phyloP scores from a whole-genome alignment of 2,113 vertebrate species.

The Anseranas semipalmata region DNA sequence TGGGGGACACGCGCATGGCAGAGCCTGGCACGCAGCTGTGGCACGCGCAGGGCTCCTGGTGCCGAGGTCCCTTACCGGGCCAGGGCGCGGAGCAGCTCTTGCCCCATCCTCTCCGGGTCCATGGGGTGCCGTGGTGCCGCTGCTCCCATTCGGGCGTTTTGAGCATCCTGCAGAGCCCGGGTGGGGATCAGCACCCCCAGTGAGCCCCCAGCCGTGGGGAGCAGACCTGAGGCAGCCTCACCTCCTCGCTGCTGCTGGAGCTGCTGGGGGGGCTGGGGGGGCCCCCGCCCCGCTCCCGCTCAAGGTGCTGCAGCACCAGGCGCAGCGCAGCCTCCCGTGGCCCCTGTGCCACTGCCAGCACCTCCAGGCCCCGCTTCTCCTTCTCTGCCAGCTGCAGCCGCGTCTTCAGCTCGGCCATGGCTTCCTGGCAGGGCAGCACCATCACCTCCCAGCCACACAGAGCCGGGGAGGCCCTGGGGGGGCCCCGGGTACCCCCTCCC shows the following conservation, averaged over 20 bases:
- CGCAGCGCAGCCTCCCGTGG: conserved; percentile 75
- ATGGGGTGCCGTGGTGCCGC: rapidly evolving
- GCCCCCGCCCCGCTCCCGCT: conserved; percentile 63
- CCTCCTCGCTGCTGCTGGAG: conserved; percentile 30
- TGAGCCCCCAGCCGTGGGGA: rapidly evolving
- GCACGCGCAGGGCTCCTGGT: rapidly evolving
- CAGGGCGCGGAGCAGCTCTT: background rate
- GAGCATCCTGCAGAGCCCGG: background rate
- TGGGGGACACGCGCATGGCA: conserved; percentile 23
- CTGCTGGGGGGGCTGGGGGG: background rate
- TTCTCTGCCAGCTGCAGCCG: conserved; percentile 80
- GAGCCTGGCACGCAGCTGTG: background rate
- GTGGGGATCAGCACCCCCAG: background rate
- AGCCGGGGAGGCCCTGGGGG: background rate
- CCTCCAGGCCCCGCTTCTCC: conserved; percentile 83
- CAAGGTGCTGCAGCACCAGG: conserved; percentile 79
- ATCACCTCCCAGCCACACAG: rapidly evolving
- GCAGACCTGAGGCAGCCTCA: background rate
- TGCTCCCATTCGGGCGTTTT: rapidly evolving
- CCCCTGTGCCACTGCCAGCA: conserved; percentile 76
- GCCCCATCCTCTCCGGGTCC: background rate
- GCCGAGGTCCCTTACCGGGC: background rate
- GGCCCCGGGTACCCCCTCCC: rapidly evolving
- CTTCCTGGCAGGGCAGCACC: conserved; percentile 74
- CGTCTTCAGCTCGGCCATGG: conserved; percentile 81